Conservation (phyloP, 2,888 invertebrate species). For the Mesodorylaimus sp. region DNA sequence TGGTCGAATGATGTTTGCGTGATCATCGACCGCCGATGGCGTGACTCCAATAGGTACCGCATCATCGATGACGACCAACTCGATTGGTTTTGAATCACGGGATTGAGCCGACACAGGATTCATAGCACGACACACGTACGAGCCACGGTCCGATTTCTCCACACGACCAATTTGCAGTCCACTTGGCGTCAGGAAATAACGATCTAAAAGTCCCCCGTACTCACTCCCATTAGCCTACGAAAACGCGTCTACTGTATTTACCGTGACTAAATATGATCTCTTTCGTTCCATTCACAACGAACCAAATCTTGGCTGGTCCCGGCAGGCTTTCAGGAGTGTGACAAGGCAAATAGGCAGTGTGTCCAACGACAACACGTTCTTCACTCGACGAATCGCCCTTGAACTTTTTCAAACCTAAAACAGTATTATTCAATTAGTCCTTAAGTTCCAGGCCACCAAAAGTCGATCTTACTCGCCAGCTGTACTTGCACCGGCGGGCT, state of each 20-base stretch:
- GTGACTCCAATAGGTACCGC: too few relatives aligned
- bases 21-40: too few relatives aligned
- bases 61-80: neutral
- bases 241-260: neutral
- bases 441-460: too few relatives aligned
- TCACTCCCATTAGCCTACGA: too few relatives aligned
- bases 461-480: too few relatives aligned
- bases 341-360: neutral
- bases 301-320: neutral
- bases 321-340: neutral
- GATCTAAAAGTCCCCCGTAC: too few relatives aligned
- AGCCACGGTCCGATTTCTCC: neutral
- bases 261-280: neutral
- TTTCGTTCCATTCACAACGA: neutral
- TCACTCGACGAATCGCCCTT: too few relatives aligned
- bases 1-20: too few relatives aligned
- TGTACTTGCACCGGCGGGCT: too few relatives aligned
- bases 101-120: neutral
- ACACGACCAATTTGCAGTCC: neutral
- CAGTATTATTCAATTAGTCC: too few relatives aligned
- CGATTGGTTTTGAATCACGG: neutral
- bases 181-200: neutral
- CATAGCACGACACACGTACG: neutral
- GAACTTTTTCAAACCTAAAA: too few relatives aligned
- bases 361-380: too few relatives aligned